phyloP scores from a whole-genome alignment of 2,888 invertebrate species.

The Exephanes ischioxanthus region DNA sequence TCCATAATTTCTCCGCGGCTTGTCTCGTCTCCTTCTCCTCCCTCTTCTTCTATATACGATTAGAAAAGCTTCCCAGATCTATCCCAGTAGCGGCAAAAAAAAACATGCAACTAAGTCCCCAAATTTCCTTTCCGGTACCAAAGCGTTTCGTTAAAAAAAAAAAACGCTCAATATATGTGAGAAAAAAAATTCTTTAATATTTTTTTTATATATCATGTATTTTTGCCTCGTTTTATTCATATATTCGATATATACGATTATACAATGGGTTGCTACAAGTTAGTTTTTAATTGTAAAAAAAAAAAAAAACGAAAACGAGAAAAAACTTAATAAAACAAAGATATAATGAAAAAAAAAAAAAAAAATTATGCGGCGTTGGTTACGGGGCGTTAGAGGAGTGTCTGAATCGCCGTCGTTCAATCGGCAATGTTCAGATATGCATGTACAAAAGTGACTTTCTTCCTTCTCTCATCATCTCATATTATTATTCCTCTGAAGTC shows the following conservation, averaged over 20 bases:
- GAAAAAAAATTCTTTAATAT: conserved; percentile 5
- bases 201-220: conserved; percentile 53
- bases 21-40: not conserved
- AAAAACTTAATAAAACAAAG: conserved; percentile 7
- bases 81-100: not conserved
- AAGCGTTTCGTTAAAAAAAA: not conserved
- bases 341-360: conserved; percentile 48
- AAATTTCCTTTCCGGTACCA: not conserved
- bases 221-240: conserved; percentile 66
- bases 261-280: conserved; percentile 82
- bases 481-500: conserved; percentile 40
- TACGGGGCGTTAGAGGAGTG: conserved; percentile 37
- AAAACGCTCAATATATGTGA: conserved; percentile 3
- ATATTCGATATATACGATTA: conserved; percentile 76
- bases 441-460: conserved; percentile 80
- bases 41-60: not conserved
- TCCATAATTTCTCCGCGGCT: not conserved
- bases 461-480: conserved; percentile 49
- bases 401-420: conserved; percentile 38
- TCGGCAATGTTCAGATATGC: conserved; percentile 66
- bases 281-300: conserved; percentile 80
- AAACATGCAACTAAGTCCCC: not conserved
- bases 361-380: conserved; percentile 29
- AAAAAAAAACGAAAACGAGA: conserved; percentile 40
- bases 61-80: not conserved